phyloP scores from a whole-genome alignment of 2,113 vertebrate species.

The Rhadina sibilatrix region DNA sequence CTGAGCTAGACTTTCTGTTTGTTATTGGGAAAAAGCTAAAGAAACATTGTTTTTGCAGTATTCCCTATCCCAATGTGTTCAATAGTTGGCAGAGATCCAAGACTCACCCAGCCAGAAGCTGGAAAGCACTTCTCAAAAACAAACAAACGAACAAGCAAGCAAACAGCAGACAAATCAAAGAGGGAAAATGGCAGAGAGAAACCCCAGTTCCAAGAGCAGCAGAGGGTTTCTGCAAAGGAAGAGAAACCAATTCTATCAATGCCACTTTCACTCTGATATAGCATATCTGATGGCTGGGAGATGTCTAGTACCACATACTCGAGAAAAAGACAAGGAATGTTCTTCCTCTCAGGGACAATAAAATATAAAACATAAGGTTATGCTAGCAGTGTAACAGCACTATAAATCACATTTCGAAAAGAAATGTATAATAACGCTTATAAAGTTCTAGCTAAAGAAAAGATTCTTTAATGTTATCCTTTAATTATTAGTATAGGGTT shows the following conservation, averaged over 20 bases:
- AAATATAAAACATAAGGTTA: neutral
- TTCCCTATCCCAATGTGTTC: neutral
- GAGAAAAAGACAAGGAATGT: neutral
- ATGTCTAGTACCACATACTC: rapidly evolving
- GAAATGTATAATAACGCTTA: neutral
- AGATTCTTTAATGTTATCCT: neutral
- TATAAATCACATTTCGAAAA: neutral
- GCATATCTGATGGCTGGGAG: neutral
- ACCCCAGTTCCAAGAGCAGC: neutral
- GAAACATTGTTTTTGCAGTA: neutral
- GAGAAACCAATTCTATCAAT: neutral
- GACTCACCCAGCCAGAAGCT: neutral
- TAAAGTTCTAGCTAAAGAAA: neutral
- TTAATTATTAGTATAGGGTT: neutral
- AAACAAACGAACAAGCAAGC: neutral
- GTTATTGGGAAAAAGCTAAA: neutral
- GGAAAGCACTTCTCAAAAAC: neutral
- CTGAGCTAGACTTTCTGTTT: neutral
- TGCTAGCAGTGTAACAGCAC: neutral
- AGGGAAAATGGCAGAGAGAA: neutral
- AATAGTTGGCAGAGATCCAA: neutral
- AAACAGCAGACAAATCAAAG: neutral
- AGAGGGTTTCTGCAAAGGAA: neutral
- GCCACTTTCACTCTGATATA: neutral
- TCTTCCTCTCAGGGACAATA: neutral